Conservation (phyloP, 2,797 vertebrate species). For the Galaxias olidus region DNA sequence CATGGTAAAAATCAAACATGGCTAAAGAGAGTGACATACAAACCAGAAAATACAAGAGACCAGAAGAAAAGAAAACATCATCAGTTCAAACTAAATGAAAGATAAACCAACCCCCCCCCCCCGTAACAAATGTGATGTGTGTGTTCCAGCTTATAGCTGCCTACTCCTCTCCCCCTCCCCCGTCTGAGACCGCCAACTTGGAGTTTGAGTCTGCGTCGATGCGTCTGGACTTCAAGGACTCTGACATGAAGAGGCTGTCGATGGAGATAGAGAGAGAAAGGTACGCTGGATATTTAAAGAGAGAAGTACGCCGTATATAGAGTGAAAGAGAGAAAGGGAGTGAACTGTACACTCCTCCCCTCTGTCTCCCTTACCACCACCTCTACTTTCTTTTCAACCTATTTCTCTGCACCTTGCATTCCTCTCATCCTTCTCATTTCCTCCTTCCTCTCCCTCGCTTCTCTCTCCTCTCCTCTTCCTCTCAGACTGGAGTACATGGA, state of each 20-base stretch:
- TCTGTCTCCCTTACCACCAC: not conserved
- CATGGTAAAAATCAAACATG: no score
- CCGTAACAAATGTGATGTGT: not conserved
- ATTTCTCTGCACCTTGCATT: no score
- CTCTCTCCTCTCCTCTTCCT: not conserved
- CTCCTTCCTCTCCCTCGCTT: not conserved
- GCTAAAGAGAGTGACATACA: no score
- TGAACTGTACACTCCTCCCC: not conserved
- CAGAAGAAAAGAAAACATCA: no score
- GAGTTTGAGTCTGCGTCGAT: slow-evolving; percentile 71
- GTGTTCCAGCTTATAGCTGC: slow-evolving; percentile 73
- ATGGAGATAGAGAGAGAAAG: slow-evolving; percentile 93
- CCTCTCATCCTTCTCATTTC: not conserved
- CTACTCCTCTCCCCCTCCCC: slow-evolving; percentile 71
- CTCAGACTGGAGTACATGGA: slow-evolving; percentile 90
- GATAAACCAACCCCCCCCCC: no score
- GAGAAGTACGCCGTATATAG: not conserved
- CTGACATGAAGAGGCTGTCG: slow-evolving; percentile 90
- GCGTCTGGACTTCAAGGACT: slow-evolving; percentile 86
- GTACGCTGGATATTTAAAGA: slow-evolving; percentile 53
- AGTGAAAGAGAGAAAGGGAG: not conserved
- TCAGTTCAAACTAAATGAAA: no score
- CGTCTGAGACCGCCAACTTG: slow-evolving; percentile 71
- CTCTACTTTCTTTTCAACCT: no score
- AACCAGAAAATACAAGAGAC: no score